Evolutionary conservation across 2,888 invertebrate genomes (phyloP), one percentile per base, ranked within the genome.

Genomic region (Diadromus collaris): DNA sequence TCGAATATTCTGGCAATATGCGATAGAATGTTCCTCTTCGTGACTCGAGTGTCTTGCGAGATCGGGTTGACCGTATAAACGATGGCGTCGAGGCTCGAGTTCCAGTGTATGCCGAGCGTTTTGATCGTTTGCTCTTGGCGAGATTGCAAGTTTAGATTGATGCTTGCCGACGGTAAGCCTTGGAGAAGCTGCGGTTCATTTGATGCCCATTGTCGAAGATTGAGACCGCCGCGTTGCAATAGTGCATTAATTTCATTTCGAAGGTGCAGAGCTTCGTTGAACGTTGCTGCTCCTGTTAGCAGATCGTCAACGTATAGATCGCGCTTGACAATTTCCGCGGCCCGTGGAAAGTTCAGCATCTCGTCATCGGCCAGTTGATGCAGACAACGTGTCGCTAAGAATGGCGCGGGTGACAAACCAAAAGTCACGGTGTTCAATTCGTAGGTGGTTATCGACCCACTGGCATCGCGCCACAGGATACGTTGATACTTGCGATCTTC

Each of bases 381-480:
- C 0, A 83, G 44, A 9, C 71, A 75, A 2, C 77, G 63, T 1
- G 81, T 83, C 0, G 84, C 82, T 1, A 86, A 61, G 63, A 80
- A 89, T 0, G 87, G 85, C 0, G 85, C 85, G 6, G 85, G 70
- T 1, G 85, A 76, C 0, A 84, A 73, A 0, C 86, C 85, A 32
- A 86, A 87, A 0, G 85, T 88, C 3, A 87, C 83, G 0, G 83
- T 86, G 27, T 84, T 82, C 0, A 86, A 48, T 21, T 84, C 60
- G n/a, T 81, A 86, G 0, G 58, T 70, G 0, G 64, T 29, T 1
- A 85, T 34, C 6, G 61, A 9, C 13, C 74, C 77, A 16, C 63
- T 34, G 1, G 77, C 32, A 6, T 75, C 44, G 0, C 78, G 56
- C 88, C 88, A 89, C 0, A 90, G 13, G 13, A 90, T 88, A 2